Conservation (phyloP, 2,797 vertebrate genomes). For the Euphonia xanthogaster region DNA sequence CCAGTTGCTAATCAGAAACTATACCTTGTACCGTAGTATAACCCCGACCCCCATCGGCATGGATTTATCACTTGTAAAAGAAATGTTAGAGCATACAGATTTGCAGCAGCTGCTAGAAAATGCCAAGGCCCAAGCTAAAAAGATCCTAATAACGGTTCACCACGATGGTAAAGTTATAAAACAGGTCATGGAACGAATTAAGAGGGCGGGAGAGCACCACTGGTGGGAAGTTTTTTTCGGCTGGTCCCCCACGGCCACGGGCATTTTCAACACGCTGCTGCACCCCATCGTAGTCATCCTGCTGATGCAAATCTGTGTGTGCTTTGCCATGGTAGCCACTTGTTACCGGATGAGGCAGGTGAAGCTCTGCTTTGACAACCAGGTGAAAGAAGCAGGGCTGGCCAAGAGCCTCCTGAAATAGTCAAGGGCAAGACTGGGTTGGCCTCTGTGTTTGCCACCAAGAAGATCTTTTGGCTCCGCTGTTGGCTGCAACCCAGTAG, state of each 20-base stretch:
- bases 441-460: slow-evolving; percentile 69
- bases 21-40: slow-evolving; percentile 49
- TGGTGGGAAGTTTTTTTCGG: slow-evolving; percentile 61
- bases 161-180: slow-evolving; percentile 46
- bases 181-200: slow-evolving; percentile 51
- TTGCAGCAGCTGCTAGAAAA: slow-evolving; percentile 62
- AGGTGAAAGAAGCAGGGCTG: background rate
- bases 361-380: background rate
- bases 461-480: slow-evolving; percentile 60
- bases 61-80: slow-evolving; percentile 48
- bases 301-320: slow-evolving; percentile 34
- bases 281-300: slow-evolving; percentile 37
- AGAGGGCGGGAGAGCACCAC: slow-evolving; percentile 47
- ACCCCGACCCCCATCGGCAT: slow-evolving; percentile 44
- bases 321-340: slow-evolving; percentile 30
- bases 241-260: slow-evolving; percentile 52
- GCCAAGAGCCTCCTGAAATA: slow-evolving; percentile 42
- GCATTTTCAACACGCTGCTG: slow-evolving; percentile 28
- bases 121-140: slow-evolving; percentile 51
- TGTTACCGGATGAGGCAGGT: slow-evolving; percentile 52
- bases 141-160: slow-evolving; percentile 55
- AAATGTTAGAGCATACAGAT: slow-evolving; percentile 45
- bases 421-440: slow-evolving; percentile 70
- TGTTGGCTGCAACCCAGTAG: slow-evolving; percentile 69
- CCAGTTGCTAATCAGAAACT: slow-evolving; percentile 59